These are phyloP conservation scores for Eupristina koningsbergeri DNA, from an alignment of 1,140 invertebrate species.

Conservation along the genomic window DNA sequence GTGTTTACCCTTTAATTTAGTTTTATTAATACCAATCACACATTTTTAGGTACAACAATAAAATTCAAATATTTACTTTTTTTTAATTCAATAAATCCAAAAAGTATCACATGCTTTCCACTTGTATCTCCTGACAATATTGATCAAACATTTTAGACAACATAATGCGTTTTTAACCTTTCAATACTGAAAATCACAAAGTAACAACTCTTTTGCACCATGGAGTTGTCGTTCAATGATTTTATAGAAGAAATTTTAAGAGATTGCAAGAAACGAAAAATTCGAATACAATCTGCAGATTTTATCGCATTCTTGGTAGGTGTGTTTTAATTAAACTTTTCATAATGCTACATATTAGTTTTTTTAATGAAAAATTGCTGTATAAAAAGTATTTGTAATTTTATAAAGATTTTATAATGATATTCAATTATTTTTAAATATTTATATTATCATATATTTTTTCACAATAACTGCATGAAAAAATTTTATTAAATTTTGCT, in stretches of 20 bases:
- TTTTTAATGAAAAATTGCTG: too few relatives aligned
- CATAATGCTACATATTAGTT: too few relatives aligned
- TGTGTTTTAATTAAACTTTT: constrained; percentile 13
- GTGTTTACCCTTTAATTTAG: too few relatives aligned
- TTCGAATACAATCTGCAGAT: constrained; percentile 58
- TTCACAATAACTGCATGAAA: too few relatives aligned
- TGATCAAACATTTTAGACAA: constrained; percentile 53
- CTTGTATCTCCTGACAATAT: constrained; percentile 37
- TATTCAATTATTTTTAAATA: too few relatives aligned
- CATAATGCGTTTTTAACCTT: background rate
- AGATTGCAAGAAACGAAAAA: constrained; percentile 55
- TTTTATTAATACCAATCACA: too few relatives aligned
- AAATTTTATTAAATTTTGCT: too few relatives aligned
- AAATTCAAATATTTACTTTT: background rate
- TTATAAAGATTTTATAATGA: too few relatives aligned
- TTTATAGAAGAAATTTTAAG: constrained; percentile 59
- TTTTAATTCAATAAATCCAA: background rate
- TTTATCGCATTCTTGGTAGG: constrained; percentile 66
- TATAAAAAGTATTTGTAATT: too few relatives aligned
- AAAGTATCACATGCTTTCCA: background rate
- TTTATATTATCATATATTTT: too few relatives aligned
- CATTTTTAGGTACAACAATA: too few relatives aligned
- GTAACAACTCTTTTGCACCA: constrained; percentile 47
- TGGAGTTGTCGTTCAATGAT: constrained; percentile 59
- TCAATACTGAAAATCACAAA: background rate